Evolutionary conservation across 1,140 invertebrate species (phyloP), one percentile per base, ranked within the genome.

Genomic region (Dendrolimus punctatus): DNA sequence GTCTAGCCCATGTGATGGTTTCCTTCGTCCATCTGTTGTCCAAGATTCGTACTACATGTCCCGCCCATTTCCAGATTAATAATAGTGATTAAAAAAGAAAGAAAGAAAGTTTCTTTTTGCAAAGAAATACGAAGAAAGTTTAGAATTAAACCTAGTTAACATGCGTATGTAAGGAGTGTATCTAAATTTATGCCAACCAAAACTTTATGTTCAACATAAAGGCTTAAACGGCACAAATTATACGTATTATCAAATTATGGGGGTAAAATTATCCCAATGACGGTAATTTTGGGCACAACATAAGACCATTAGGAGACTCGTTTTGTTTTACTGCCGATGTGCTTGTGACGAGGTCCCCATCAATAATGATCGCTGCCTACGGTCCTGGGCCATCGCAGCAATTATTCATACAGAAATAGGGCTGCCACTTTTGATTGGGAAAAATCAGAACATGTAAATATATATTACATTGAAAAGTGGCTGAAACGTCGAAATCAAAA

Each of bases 181-280:
- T 23, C 23, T 23, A 23, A 23, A 23, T 23, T 23, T 23, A 23
- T 23, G 23, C 23, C 23, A 23, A 23, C 23, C 23, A 23, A 23
- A 23, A 3, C 23, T 23, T 23, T 23, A 23, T 23, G 23, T 23
- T 23, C 23, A 23, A 23, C 45, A 23, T 37, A 46, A n/a, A 6
- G 44, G 2, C n/a, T 45, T 43, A 51, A 62, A 52, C 44, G 49
- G 52, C 48, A 47, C 39, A 56, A 57, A 60, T 60, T 60, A 56
- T 56, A 56, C 46, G 54, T 40, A 60, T 60, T 60, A 60, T 60
- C 58, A 53, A 51, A 60, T 60, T 60, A 60, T 51, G 47, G 9
- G 36, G 52, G 58, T 60, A 50, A 56, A 50, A 55, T 58, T 58
- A 58, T 54, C 39, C 43, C 49, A 42, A 51, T 52, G 36, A 55